A percentile compares a stretch with the other conserved stretches of the same genome.
phyloP scores from a whole-genome alignment of 2,113 vertebrate genomes.

The Apistogramma diplotaenia region DNA sequence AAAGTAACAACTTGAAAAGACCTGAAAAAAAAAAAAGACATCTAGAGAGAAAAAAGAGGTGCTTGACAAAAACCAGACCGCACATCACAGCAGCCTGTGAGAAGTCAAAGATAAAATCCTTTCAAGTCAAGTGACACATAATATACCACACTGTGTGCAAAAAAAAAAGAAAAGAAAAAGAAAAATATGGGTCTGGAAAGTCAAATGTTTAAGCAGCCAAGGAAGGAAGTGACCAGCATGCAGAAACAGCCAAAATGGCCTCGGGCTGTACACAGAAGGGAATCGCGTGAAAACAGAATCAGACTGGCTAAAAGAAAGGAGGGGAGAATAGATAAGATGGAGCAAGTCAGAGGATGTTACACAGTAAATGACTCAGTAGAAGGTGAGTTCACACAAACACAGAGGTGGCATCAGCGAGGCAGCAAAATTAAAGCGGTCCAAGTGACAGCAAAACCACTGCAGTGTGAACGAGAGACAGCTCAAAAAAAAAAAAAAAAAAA shows the following conservation, averaged over 20 bases:
- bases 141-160: background rate
- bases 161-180: background rate
- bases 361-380: background rate
- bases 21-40: background rate
- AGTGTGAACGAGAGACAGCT: background rate
- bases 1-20: background rate
- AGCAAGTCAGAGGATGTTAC: background rate
- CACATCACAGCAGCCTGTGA: background rate
- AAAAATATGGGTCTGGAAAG: background rate
- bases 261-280: constrained; percentile 29
- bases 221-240: constrained; percentile 20
- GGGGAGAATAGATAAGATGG: background rate
- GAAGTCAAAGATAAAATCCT: background rate
- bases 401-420: background rate
- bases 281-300: background rate
- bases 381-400: constrained; percentile 14
- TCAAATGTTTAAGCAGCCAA: constrained; percentile 25
- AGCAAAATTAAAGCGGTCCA: constrained; percentile 2
- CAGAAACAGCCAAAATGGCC: constrained; percentile 34
- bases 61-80: background rate
- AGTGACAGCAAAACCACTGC: constrained; percentile 12
- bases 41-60: background rate
- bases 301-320: background rate
- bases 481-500: background rate
- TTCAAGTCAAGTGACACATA: background rate